Conservation (phyloP, 1,140 invertebrate species). For the Dendroctonus valens region DNA sequence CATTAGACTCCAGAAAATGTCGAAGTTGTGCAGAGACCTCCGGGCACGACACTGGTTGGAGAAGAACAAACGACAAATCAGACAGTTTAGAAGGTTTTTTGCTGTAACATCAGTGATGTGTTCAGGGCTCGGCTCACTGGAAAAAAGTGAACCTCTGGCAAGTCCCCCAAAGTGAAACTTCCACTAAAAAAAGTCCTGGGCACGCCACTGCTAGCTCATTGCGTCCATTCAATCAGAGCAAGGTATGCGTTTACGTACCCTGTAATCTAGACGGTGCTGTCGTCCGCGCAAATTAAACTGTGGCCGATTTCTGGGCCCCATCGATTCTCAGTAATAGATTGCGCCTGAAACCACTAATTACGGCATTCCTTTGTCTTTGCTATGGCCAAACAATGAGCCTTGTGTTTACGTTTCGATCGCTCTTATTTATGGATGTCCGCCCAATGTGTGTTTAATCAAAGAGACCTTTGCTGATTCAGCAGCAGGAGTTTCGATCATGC, state of each 20-base stretch:
- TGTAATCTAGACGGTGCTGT: constrained; percentile 23
- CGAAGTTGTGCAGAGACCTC: too few relatives aligned
- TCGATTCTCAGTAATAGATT: constrained; percentile 17
- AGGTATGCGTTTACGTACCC: constrained; percentile 13
- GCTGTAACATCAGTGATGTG: constrained; percentile 1
- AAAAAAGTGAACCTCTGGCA: neutral
- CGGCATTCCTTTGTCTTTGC: constrained; percentile 14
- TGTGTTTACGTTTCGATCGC: neutral
- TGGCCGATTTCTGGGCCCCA: constrained; percentile 15
- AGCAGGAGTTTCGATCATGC: too few relatives aligned
- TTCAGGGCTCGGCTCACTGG: neutral
- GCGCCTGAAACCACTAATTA: constrained; percentile 10
- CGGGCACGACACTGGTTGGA: too few relatives aligned
- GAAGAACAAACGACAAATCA: neutral
- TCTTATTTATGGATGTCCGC: too few relatives aligned
- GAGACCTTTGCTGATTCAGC: too few relatives aligned
- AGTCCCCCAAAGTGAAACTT: too few relatives aligned
- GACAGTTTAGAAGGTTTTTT: too few relatives aligned
- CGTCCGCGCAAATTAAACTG: constrained; percentile 20
- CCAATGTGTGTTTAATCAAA: too few relatives aligned
- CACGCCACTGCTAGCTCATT: neutral
- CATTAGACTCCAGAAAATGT: too few relatives aligned
- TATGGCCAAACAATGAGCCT: constrained; percentile 9
- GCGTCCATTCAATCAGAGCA: neutral
- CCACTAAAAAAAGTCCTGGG: neutral